Evolutionary conservation across 64 coral and sea anemone species (phyloP).

Genomic region (Acropora yongei): DNA sequence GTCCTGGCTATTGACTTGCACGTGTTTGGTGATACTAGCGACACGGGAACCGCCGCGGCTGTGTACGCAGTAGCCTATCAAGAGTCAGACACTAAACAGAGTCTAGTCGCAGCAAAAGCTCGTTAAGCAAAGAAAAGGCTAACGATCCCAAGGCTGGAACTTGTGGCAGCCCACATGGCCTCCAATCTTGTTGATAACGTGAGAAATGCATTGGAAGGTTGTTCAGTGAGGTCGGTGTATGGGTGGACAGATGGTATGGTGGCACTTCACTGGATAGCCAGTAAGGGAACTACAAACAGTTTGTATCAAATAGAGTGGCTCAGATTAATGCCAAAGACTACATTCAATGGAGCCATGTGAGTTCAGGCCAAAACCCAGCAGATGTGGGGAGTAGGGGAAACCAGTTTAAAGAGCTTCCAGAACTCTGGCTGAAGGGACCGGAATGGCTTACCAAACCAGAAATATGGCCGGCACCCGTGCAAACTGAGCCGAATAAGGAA

Average conservation of each 20-base stretch:
- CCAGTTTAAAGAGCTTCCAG: neutral
- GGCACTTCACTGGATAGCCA: constrained; percentile 42
- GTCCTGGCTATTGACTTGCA: constrained; percentile 22
- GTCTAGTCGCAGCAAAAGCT: constrained; percentile 32
- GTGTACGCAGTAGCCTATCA: constrained; percentile 53
- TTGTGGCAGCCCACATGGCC: constrained; percentile 51
- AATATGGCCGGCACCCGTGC: constrained; percentile 4
- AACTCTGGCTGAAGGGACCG: constrained; percentile 9
- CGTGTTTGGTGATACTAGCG: constrained; percentile 48
- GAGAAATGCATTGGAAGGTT: constrained; percentile 5
- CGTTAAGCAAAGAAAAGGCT: constrained; percentile 40
- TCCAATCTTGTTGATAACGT: constrained; percentile 64
- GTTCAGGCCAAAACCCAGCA: constrained; percentile 39
- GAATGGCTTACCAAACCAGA: constrained; percentile 32
- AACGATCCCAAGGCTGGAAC: constrained; percentile 53
- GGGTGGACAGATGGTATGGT: constrained; percentile 74
- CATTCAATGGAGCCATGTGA: constrained; percentile 58
- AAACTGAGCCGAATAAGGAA: constrained; percentile 27
- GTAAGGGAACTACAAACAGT: constrained; percentile 64
- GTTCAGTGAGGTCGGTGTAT: constrained; percentile 3
- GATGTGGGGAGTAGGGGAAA: constrained; percentile 55
- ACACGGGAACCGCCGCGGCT: constrained; percentile 1
- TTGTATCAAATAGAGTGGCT: constrained; percentile 56
- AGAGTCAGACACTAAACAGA: constrained; percentile 3
- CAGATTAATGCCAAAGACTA: constrained; percentile 40